Evolutionary conservation across 2,888 invertebrate species (phyloP), one percentile per base, ranked within the genome.

Genomic region (Drosophila ustulata): DNA sequence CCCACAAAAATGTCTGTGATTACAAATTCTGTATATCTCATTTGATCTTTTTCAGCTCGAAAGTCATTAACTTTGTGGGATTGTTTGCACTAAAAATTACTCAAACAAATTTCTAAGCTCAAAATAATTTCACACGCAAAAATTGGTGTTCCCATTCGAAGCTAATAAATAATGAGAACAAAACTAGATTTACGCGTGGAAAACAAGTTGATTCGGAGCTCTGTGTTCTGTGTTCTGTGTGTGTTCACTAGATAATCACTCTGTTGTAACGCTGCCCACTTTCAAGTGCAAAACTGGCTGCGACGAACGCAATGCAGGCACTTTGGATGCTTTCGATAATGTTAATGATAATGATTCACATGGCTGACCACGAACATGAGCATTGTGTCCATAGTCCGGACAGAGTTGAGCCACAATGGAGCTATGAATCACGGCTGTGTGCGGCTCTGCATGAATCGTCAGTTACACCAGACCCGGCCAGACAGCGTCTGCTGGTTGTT

Each of bases 301-400:
- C 25, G 41, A 18, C 18, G 18, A 18, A 18, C 18, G 9, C 23
- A 25, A 11, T 18, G 18, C 18, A 18, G 18, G 1, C 18, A 18
- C 25, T 13, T 47, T 18, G 23, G 9, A 41, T 47, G 41, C 32
- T 47, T 52, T 53, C 18, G 52, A 53, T 66, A 53, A 47, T 18
- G 32, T 28, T 28, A 46, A 49, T 66, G 28, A 47, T 47, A 47
- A 47, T 47, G 66, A 66, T 34, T 63, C 66, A 66, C 65, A 53
- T 47, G 46, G 52, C 13, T 66, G 64, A 8, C 30, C 63, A 46
- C 65, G 6, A 47, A n/a, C 34, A 11, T 41, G 39, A 63, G 39
- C 64, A 58, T 37, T 59, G 50, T 18, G 30, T 39, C 23, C 13
- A 37, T 11, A 34, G 32, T 28, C 18, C 18, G 39, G 11, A 30